Conservation (phyloP, 2,113 vertebrate genomes). For the Nesoenas mayeri region DNA sequence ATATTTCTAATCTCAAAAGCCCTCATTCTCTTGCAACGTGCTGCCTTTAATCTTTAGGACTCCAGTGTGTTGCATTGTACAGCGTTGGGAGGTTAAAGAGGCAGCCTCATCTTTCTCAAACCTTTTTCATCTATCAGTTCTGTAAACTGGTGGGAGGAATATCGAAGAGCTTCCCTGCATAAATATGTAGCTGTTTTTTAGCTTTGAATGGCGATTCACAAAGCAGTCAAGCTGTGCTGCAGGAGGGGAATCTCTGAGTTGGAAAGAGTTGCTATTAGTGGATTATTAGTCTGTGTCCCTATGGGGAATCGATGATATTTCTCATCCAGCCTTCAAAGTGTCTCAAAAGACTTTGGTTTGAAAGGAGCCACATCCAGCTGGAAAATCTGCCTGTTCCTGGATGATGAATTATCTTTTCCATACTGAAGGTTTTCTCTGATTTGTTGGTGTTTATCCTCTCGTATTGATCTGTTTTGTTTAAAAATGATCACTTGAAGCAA, state of each 20-base stretch:
- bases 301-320: constrained; percentile 7
- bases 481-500: not conserved
- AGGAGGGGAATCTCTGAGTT: not conserved
- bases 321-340: constrained; percentile 35
- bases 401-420: not conserved
- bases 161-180: constrained; percentile 14
- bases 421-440: not conserved
- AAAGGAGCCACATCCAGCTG: constrained; percentile 14
- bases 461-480: not conserved
- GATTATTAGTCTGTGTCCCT: constrained; percentile 4
- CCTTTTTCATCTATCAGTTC: constrained; percentile 54
- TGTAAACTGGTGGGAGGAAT: constrained; percentile 61
- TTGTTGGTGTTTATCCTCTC: not conserved
- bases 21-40: constrained; percentile 26
- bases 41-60: constrained; percentile 53
- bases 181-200: constrained; percentile 8
- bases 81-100: constrained; percentile 20
- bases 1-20: constrained; percentile 37
- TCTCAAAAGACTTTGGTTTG: constrained; percentile 20
- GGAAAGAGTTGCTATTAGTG: constrained; percentile 38
- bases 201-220: constrained; percentile 45
- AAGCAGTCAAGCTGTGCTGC: constrained; percentile 35
- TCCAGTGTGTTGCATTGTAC: not conserved
- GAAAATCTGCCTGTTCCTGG: not conserved
- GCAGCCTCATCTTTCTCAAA: constrained; percentile 33